Conservation (phyloP, 2,113 vertebrate species). For the Synchiropus splendidus region DNA sequence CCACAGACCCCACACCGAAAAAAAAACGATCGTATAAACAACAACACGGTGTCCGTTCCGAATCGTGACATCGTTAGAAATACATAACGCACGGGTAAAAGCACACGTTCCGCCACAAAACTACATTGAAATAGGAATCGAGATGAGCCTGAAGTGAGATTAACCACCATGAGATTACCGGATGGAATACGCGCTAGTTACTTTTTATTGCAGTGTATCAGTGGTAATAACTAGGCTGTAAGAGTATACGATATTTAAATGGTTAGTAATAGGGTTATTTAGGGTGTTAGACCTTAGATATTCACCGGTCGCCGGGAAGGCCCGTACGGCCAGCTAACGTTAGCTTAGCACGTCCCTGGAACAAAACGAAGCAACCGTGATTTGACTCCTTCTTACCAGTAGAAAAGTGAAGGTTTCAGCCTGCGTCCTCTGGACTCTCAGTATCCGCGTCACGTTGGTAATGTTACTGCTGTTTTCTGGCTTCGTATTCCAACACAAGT, state of each 20-base stretch:
- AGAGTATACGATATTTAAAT: too few species aligned
- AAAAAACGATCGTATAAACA: neutral
- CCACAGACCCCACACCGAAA: neutral
- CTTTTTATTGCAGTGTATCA: too few species aligned
- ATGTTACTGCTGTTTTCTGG: constrained; percentile 11
- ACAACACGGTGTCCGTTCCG: neutral
- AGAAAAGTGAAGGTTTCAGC: constrained; percentile 32
- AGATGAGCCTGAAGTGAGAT: too few species aligned
- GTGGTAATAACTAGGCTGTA: too few species aligned
- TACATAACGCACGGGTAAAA: too few species aligned
- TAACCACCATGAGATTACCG: too few species aligned
- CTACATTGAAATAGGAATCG: too few species aligned
- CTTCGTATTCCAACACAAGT: constrained; percentile 43
- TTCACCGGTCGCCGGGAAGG: constrained; percentile 15
- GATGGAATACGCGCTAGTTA: too few species aligned
- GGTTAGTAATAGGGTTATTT: too few species aligned
- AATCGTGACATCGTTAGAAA: too few species aligned
- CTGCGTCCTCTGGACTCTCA: constrained; percentile 17
- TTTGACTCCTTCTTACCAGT: constrained; percentile 44
- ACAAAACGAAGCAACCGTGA: constrained; percentile 21
- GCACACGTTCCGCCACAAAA: too few species aligned
- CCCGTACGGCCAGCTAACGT: constrained; percentile 29
- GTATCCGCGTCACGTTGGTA: constrained; percentile 17
- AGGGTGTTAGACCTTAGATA: neutral
- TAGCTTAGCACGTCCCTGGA: constrained; percentile 30